phyloP scores from a whole-genome alignment of 2,113 vertebrate genomes.

The Muntiacus reevesi region DNA sequence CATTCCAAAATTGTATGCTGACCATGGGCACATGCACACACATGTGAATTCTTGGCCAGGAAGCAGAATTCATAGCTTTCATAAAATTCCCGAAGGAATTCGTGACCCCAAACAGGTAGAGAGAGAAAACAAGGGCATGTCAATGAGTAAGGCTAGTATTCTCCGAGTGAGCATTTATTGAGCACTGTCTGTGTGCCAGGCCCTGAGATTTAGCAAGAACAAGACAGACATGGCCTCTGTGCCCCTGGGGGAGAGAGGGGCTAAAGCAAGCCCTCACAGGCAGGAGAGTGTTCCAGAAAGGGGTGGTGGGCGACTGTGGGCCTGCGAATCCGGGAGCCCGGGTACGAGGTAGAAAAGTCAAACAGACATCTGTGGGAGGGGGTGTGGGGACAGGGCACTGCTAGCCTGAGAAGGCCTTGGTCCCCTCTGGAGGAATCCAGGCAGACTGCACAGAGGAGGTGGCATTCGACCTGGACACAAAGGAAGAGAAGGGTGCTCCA shows the following conservation, averaged over 20 bases:
- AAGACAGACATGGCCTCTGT: neutral
- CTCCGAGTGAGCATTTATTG: neutral
- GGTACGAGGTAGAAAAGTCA: neutral
- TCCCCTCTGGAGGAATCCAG: neutral
- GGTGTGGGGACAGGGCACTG: neutral
- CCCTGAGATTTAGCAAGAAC: neutral
- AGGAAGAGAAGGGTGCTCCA: neutral
- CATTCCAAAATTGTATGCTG: neutral
- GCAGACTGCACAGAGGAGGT: neutral
- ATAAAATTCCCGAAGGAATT: neutral
- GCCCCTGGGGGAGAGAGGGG: neutral
- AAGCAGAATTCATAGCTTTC: neutral
- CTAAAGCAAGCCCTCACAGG: neutral
- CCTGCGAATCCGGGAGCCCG: neutral
- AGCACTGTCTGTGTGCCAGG: neutral
- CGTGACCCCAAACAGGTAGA: neutral
- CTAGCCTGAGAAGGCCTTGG: neutral
- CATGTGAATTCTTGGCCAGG: neutral
- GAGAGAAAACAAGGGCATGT: neutral
- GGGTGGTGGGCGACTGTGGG: neutral
- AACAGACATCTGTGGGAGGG: neutral
- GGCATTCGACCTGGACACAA: neutral
- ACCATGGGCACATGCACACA: too few relatives aligned
- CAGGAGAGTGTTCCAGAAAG: neutral
- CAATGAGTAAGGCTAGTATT: neutral